Evolutionary conservation across 1,140 invertebrate species (phyloP).

Genomic region (Melipona quadrifasciata): DNA sequence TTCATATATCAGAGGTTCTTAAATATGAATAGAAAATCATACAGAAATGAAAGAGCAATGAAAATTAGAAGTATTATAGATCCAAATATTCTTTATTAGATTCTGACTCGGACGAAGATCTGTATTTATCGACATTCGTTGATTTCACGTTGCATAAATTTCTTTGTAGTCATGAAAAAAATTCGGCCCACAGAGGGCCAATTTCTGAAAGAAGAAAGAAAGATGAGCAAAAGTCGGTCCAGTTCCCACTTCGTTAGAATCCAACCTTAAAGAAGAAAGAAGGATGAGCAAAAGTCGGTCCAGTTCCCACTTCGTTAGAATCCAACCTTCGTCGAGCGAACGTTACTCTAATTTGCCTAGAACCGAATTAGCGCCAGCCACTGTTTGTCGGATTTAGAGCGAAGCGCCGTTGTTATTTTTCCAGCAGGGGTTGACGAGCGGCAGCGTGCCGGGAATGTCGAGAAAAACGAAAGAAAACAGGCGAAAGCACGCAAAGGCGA

Average conservation of each 20-base stretch:
- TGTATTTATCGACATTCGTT: too few relatives aligned
- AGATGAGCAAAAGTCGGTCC: neutral
- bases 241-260: too few relatives aligned
- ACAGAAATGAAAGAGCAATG: too few relatives aligned
- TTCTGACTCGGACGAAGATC: too few relatives aligned
- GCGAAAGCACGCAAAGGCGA: slow-evolving; percentile 47
- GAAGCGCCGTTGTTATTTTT: slow-evolving; percentile 38
- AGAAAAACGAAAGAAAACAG: slow-evolving; percentile 57
- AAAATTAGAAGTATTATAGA: too few relatives aligned
- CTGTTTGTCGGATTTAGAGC: slow-evolving; percentile 37
- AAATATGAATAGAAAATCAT: too few relatives aligned
- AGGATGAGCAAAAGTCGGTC: neutral
- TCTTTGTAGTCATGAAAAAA: too few relatives aligned
- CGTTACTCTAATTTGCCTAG: slow-evolving; percentile 16
- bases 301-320: too few relatives aligned
- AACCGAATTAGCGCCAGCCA: slow-evolving; percentile 26
- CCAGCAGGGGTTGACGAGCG: neutral
- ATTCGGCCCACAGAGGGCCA: too few relatives aligned
- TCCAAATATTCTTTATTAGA: too few relatives aligned
- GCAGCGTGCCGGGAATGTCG: slow-evolving; percentile 47
- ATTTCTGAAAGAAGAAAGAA: rapidly evolving
- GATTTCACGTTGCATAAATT: too few relatives aligned
- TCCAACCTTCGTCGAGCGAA: neutral
- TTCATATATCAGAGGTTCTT: too few relatives aligned
- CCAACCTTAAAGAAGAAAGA: rapidly evolving